Conservation (phyloP, 2,888 invertebrate genomes). For the Tethea ocularis region DNA sequence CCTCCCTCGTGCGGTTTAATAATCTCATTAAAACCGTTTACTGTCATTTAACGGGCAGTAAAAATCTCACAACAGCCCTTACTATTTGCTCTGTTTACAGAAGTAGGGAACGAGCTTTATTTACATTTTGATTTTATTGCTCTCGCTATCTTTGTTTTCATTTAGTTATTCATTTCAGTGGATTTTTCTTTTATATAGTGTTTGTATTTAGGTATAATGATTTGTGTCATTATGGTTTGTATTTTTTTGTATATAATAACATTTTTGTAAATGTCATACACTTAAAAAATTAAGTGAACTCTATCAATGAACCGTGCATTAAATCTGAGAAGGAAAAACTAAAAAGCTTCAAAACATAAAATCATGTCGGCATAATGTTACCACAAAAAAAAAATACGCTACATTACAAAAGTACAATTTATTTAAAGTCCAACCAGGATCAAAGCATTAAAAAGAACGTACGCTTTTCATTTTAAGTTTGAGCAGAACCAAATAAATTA, state of each 20-base stretch:
- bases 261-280: too few relatives aligned
- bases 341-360: too few relatives aligned
- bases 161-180: conserved; percentile 26
- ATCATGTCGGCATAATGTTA: too few relatives aligned
- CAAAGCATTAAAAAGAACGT: too few relatives aligned
- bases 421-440: too few relatives aligned
- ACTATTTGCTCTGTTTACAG: conserved; percentile 58
- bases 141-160: conserved; percentile 49
- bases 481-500: too few relatives aligned
- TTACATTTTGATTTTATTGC: conserved; percentile 50
- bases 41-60: conserved; percentile 70
- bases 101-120: conserved; percentile 44
- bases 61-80: conserved; percentile 64
- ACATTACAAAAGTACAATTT: too few relatives aligned
- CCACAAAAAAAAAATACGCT: too few relatives aligned
- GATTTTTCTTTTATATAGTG: not conserved
- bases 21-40: conserved; percentile 74
- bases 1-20: conserved; percentile 46
- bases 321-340: too few relatives aligned
- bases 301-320: too few relatives aligned
- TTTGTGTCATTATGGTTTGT: not conserved
- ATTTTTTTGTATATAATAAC: not conserved
- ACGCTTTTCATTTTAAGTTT: too few relatives aligned
- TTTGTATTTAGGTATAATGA: not conserved
- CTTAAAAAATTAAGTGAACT: too few relatives aligned